Conservation (phyloP, 2,797 vertebrate species). For the Acanthiza pusilla region DNA sequence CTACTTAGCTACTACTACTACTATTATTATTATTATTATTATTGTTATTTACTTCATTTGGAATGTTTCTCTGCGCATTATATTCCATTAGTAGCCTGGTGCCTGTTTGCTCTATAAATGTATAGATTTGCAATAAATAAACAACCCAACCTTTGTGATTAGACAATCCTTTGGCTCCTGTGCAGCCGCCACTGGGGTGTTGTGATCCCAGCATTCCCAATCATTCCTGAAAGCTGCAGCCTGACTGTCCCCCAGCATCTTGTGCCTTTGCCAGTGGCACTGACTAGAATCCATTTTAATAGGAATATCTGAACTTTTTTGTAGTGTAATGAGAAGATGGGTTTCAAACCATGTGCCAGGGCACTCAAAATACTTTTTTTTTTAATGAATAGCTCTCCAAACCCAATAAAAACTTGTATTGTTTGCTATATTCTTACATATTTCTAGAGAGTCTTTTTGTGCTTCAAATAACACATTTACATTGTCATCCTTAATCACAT, state of each 20-base stretch:
- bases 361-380: background rate
- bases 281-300: background rate
- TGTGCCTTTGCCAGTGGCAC: background rate
- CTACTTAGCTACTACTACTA: background rate
- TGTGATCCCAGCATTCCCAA: background rate
- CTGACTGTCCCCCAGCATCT: background rate
- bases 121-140: background rate
- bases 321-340: background rate
- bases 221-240: background rate
- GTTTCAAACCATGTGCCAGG: background rate
- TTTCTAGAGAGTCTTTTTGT: background rate
- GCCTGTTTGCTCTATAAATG: background rate
- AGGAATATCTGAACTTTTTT: background rate
- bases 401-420: background rate
- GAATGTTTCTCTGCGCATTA: background rate
- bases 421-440: background rate
- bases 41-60: background rate
- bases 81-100: background rate
- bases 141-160: background rate
- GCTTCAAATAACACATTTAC: background rate
- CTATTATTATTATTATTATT: background rate
- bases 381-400: background rate
- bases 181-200: background rate
- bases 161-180: background rate
- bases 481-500: background rate